Percentiles rank a stretch among this genome's conserved stretches.
These are phyloP conservation scores for Vanessa tameamea DNA, from an alignment of 1,140 invertebrate species.

Conservation along the genomic window DNA sequence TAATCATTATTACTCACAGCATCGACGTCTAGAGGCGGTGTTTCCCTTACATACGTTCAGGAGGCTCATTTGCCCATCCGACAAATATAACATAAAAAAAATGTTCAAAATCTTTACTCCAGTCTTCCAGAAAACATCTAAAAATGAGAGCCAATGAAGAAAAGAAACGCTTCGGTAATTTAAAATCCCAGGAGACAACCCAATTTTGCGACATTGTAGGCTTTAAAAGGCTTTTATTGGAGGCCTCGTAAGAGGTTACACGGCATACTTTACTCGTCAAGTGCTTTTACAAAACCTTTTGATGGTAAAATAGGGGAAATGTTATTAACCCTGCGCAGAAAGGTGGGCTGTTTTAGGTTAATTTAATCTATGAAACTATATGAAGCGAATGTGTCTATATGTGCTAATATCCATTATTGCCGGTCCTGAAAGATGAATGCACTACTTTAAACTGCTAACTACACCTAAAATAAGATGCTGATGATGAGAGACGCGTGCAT, in stretches of 20 bases:
- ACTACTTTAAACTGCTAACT: too few relatives aligned
- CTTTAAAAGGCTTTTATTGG: slow-evolving; percentile 20
- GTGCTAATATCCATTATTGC: background rate
- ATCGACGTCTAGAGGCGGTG: too few relatives aligned
- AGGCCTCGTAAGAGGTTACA: slow-evolving; percentile 11
- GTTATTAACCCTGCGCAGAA: background rate
- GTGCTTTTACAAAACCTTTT: slow-evolving; percentile 13
- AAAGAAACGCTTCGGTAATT: background rate
- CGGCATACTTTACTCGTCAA: background rate
- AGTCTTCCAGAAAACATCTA: background rate
- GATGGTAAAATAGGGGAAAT: background rate
- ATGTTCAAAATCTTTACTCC: too few relatives aligned
- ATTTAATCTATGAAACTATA: background rate
- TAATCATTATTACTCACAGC: too few relatives aligned
- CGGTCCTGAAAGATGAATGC: too few relatives aligned
- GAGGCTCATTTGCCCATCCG: too few relatives aligned
- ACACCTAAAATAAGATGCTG: too few relatives aligned
- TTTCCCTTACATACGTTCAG: too few relatives aligned
- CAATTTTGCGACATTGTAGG: slow-evolving; percentile 1
- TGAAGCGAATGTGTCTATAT: background rate
- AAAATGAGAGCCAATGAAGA: background rate
- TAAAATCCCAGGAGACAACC: slow-evolving; percentile 10
- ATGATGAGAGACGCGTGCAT: too few relatives aligned
- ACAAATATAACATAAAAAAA: too few relatives aligned
- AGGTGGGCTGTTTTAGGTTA: slow-evolving; percentile 3